Percentiles rank a stretch among this genome's conserved stretches.
phyloP scores from a whole-genome alignment of 2,797 vertebrate species.

The Brachyrhaphis roseni region DNA sequence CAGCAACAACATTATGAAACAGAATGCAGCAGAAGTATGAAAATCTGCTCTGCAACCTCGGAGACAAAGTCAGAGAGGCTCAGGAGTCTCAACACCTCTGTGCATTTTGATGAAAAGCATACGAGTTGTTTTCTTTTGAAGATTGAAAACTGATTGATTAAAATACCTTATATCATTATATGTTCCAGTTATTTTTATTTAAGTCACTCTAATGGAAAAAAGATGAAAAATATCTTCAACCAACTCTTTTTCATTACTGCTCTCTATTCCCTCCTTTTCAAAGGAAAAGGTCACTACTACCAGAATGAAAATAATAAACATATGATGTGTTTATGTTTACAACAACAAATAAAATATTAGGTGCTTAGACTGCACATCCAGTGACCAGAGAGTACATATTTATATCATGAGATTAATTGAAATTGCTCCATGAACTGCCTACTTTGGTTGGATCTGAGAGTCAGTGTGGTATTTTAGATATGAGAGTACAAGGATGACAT shows the following conservation, averaged over 20 bases:
- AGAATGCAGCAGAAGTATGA: slow-evolving; percentile 26
- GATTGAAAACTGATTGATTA: slow-evolving; percentile 31
- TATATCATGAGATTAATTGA: neutral
- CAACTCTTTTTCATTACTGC: neutral
- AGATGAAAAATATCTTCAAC: neutral
- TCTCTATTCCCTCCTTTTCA: neutral
- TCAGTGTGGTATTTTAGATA: neutral
- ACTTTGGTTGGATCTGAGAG: neutral
- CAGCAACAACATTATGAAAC: slow-evolving; percentile 11
- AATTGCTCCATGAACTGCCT: neutral
- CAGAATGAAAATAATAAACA: neutral
- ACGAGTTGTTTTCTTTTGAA: slow-evolving; percentile 12
- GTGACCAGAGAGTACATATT: neutral
- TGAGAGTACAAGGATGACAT: neutral
- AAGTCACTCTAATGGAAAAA: neutral
- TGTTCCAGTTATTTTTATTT: slow-evolving; percentile 5
- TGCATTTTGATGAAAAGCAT: neutral
- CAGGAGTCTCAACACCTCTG: neutral
- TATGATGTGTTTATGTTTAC: neutral
- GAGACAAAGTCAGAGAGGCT: slow-evolving; percentile 4
- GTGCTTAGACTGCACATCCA: neutral
- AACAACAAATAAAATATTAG: neutral
- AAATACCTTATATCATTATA: slow-evolving; percentile 6
- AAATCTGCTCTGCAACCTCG: slow-evolving; percentile 1
- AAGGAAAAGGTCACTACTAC: neutral